Conservation (phyloP, 2,888 invertebrate species). For the Pseudococcus viburni region DNA sequence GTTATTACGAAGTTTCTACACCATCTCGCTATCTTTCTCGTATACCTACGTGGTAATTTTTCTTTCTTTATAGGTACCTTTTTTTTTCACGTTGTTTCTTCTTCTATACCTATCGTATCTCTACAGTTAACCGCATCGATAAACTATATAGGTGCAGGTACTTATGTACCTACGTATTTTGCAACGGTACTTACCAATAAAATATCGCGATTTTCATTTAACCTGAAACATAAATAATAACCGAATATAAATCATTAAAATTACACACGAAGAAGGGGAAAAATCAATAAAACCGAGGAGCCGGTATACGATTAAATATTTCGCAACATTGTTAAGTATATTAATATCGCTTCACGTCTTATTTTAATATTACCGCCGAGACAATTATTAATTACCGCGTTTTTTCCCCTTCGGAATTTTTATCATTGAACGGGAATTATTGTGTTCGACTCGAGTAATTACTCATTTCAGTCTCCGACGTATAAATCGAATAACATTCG, state of each 20-base stretch:
- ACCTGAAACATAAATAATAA: constrained; percentile 48
- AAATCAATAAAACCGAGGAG: constrained; percentile 31
- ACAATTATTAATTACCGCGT: constrained; percentile 38
- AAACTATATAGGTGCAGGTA: too few relatives aligned
- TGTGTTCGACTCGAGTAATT: constrained; percentile 7
- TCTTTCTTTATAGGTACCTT: neutral
- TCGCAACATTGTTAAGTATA: constrained; percentile 34
- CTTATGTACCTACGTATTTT: neutral
- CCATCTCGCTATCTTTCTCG: neutral
- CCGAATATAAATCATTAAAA: constrained; percentile 37
- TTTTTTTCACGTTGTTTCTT: neutral
- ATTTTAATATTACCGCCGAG: constrained; percentile 34
- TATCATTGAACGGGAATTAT: neutral
- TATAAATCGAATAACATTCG: constrained; percentile 42
- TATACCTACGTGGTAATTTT: neutral
- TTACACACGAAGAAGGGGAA: neutral
- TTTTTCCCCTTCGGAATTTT: constrained; percentile 23
- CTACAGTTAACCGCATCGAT: neutral
- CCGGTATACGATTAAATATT: constrained; percentile 43
- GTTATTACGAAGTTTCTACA: neutral
- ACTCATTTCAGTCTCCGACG: neutral
- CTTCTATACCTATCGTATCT: too few relatives aligned
- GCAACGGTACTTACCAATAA: constrained; percentile 46
- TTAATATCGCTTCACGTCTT: constrained; percentile 14
- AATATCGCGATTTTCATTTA: constrained; percentile 36